Percentiles rank a stretch among this genome's conserved stretches.
Evolutionary conservation across 2,888 invertebrate species (phyloP).

Genomic region (Dynastes tityus): DNA sequence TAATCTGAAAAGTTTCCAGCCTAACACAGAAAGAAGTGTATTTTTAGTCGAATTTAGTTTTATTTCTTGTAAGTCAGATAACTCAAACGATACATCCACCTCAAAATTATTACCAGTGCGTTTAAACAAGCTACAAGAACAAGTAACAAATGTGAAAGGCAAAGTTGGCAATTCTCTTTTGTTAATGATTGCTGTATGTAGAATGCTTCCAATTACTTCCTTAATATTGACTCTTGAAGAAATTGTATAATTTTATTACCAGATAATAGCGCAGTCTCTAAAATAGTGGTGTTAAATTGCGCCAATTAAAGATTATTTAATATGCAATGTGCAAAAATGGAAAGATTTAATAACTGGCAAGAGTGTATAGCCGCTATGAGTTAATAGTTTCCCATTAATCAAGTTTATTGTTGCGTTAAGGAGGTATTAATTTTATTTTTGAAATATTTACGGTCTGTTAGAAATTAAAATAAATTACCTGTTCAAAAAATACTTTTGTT

Average conservation of each 20-base stretch:
- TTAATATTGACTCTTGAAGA: neutral
- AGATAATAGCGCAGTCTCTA: neutral
- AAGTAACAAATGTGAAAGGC: conserved; percentile 7
- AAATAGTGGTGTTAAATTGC: neutral
- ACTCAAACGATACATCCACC: neutral
- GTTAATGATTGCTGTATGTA: neutral
- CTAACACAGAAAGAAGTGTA: too few species aligned
- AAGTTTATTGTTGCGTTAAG: too few species aligned
- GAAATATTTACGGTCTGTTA: too few species aligned
- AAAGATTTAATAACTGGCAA: neutral
- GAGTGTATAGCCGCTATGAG: neutral
- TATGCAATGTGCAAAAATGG: neutral
- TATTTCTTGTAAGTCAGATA: too few species aligned
- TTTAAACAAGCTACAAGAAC: neutral
- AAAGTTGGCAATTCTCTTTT: neutral
- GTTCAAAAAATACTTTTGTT: too few species aligned
- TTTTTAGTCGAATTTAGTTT: too few species aligned
- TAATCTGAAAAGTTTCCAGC: too few species aligned
- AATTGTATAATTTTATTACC: conserved; percentile 9
- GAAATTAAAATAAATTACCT: too few species aligned
- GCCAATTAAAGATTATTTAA: conserved; percentile 15
- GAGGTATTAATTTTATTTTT: too few species aligned
- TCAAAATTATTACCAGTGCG: neutral
- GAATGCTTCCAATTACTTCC: neutral
- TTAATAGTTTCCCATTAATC: neutral